phyloP scores from a whole-genome alignment of 53 echinoderm and acorn worm species.

The Holothuria leucospilota region DNA sequence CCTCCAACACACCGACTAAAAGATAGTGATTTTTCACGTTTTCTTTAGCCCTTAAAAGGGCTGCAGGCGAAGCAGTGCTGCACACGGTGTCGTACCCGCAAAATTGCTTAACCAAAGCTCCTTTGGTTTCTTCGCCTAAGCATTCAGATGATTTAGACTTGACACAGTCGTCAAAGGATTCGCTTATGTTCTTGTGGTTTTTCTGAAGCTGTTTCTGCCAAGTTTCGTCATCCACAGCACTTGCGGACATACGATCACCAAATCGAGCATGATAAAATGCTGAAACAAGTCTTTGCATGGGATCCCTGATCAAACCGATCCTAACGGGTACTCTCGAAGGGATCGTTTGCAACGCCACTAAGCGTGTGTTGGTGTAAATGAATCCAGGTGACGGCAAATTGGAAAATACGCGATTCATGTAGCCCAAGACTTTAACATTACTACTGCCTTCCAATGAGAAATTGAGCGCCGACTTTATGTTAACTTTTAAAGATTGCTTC shows the following conservation, averaged over 20 bases:
- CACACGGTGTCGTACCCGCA: constrained; percentile 33
- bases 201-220: constrained; percentile 4
- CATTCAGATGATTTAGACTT: constrained; percentile 10
- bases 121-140: constrained; percentile 22
- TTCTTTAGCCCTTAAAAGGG: constrained; percentile 20
- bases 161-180: constrained; percentile 34
- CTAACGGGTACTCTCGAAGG: background rate
- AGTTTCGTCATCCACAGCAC: background rate
- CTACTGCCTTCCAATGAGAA: constrained; percentile 22
- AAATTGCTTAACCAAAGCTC: constrained; percentile 2
- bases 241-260: constrained; percentile 6
- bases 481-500: background rate
- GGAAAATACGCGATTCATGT: background rate
- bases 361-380: constrained; percentile 22
- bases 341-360: background rate
- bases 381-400: background rate
- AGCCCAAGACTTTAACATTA: background rate
- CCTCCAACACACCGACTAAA: constrained; percentile 22
- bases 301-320: constrained; percentile 32
- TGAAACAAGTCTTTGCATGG: constrained; percentile 18
- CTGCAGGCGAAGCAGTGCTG: constrained; percentile 19
- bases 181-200: constrained; percentile 1
- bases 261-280: constrained; percentile 27
- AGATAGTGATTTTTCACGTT: constrained; percentile 15
- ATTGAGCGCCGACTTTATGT: constrained; percentile 22